A percentile compares a stretch with the other conserved stretches of the same genome.
These are phyloP conservation scores for Cossypha caffra DNA, from an alignment of 2,797 vertebrate species.

Conservation along the genomic window DNA sequence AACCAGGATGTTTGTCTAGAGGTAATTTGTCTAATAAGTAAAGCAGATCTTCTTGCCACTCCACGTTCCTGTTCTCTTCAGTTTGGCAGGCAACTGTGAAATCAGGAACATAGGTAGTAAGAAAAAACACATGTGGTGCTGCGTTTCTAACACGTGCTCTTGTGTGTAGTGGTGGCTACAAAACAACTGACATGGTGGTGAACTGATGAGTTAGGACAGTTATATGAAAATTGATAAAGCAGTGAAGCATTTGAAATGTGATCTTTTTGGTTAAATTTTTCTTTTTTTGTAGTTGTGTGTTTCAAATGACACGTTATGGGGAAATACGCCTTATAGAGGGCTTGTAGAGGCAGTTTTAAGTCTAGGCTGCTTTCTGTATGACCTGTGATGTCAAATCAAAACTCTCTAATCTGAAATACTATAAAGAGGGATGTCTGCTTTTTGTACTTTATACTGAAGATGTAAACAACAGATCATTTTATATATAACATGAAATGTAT, in stretches of 20 bases:
- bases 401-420: background rate
- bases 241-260: fast-evolving
- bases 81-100: background rate
- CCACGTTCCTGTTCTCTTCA: background rate
- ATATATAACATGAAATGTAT: background rate
- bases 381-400: background rate
- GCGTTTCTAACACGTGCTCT: background rate
- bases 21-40: background rate
- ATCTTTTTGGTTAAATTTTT: background rate
- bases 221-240: background rate
- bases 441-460: background rate
- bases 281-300: background rate
- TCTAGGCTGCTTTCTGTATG: background rate
- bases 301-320: background rate
- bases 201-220: background rate
- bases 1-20: background rate
- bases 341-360: background rate
- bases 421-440: background rate
- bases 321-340: background rate
- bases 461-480: background rate
- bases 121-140: background rate
- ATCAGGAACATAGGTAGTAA: background rate
- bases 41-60: background rate
- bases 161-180: background rate
- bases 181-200: background rate